Evolutionary conservation across 2,113 vertebrate genomes (phyloP).

Genomic region (Mastomys natalensis): DNA sequence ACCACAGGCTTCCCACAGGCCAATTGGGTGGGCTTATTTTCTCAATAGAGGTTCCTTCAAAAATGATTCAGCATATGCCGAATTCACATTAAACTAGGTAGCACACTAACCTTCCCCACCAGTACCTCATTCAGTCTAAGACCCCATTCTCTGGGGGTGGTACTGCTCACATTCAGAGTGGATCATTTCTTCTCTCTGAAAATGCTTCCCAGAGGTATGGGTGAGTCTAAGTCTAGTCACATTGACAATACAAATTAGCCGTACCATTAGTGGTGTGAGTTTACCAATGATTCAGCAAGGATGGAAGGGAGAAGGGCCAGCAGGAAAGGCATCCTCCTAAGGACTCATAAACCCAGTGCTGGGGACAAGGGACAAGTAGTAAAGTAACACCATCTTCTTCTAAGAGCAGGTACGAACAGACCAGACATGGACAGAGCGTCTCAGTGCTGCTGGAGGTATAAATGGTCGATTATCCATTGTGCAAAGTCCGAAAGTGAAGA

Average conservation of each 20-base stretch:
- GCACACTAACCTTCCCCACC: background rate
- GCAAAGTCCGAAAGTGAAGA: constrained; percentile 74
- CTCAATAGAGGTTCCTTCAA: background rate
- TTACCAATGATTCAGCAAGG: background rate
- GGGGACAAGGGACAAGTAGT: background rate
- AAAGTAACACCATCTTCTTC: background rate
- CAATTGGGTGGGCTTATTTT: background rate
- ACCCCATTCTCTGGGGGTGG: no score
- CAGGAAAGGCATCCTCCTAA: background rate
- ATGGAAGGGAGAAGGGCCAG: background rate
- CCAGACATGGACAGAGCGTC: no score
- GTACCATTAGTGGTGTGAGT: background rate
- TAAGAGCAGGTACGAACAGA: rapidly evolving
- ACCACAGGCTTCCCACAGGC: background rate
- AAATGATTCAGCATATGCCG: no score
- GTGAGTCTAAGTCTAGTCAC: background rate
- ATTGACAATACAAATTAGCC: background rate
- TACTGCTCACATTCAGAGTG: background rate
- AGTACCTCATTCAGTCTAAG: background rate
- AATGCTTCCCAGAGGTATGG: background rate
- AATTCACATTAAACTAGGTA: background rate
- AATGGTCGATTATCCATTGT: constrained; percentile 77
- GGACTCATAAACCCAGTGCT: background rate
- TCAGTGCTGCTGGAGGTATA: background rate
- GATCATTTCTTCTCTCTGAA: background rate